Evolutionary conservation across 2,797 vertebrate genomes (phyloP).

Genomic region (Lates japonicus): DNA sequence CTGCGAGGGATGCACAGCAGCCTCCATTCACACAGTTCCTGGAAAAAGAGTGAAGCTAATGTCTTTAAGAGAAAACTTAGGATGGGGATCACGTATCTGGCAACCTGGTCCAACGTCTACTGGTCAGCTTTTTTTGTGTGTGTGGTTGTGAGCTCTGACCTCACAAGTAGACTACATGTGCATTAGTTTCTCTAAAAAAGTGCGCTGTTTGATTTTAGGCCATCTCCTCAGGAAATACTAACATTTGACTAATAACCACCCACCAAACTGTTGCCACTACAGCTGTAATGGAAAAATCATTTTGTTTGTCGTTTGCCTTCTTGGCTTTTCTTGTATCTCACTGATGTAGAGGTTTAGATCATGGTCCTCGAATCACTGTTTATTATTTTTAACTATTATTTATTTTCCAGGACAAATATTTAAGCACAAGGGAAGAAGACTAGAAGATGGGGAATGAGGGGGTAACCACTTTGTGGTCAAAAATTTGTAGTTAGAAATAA

Average conservation of each 20-base stretch:
- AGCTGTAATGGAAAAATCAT: slow-evolving; percentile 26
- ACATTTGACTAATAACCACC: slow-evolving; percentile 1
- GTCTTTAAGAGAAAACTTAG: slow-evolving; percentile 27
- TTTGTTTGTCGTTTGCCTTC: not conserved
- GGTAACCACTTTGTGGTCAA: not conserved
- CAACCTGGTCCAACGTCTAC: not conserved
- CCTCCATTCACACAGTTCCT: slow-evolving; percentile 42
- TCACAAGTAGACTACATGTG: slow-evolving; percentile 7
- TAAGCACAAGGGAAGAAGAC: not conserved
- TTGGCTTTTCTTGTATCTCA: not conserved
- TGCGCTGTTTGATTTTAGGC: slow-evolving; percentile 4
- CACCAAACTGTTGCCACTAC: not conserved
- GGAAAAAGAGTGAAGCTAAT: slow-evolving; percentile 41
- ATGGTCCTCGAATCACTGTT: not conserved
- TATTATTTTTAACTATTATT: not conserved
- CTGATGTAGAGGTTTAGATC: not conserved
- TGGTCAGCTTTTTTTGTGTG: not conserved
- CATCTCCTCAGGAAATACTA: slow-evolving; percentile 11
- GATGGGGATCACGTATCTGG: slow-evolving; percentile 17
- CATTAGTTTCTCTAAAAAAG: slow-evolving; percentile 10
- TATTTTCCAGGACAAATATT: not conserved
- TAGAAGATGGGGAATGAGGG: not conserved
- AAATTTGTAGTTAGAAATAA: not conserved
- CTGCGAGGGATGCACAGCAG: slow-evolving; percentile 48
- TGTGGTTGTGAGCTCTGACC: slow-evolving; percentile 14